phyloP scores from a whole-genome alignment of 2,113 vertebrate genomes.

The Pelecanoides urinatrix region DNA sequence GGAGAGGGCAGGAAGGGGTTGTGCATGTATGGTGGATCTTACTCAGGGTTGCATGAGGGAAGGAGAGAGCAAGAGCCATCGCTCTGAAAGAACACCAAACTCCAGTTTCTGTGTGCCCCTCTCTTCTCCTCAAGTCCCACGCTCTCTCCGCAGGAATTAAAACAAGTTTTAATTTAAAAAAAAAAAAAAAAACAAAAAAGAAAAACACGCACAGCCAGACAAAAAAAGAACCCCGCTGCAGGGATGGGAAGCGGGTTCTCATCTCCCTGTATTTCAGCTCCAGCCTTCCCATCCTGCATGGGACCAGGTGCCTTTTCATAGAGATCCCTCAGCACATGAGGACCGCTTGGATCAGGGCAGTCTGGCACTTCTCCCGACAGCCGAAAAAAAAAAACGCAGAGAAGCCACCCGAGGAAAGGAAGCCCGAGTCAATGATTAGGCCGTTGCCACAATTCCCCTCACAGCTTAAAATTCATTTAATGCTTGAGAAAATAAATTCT shows the following conservation, averaged over 20 bases:
- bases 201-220: constrained; percentile 59
- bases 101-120: background rate
- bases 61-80: constrained; percentile 24
- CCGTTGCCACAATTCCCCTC: background rate
- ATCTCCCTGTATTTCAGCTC: constrained; percentile 30
- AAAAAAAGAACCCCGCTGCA: background rate
- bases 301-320: background rate
- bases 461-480: constrained; percentile 44
- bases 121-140: constrained; percentile 53
- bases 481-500: constrained; percentile 57
- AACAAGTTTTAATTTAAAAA: constrained; percentile 46
- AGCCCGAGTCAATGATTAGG: constrained; percentile 15
- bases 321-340: background rate
- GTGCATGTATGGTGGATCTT: constrained; percentile 34
- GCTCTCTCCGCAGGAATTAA: constrained; percentile 44
- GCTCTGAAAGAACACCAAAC: background rate
- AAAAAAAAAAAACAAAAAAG: constrained; percentile 21
- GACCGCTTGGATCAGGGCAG: background rate
- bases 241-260: constrained; percentile 14
- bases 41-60: background rate
- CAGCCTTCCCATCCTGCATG: background rate
- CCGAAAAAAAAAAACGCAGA: background rate
- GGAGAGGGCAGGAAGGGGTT: constrained; percentile 35
- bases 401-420: constrained; percentile 44
- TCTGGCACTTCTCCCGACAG: constrained; percentile 26